Conservation (phyloP, 2,888 invertebrate species). For the Tenthredo notha region DNA sequence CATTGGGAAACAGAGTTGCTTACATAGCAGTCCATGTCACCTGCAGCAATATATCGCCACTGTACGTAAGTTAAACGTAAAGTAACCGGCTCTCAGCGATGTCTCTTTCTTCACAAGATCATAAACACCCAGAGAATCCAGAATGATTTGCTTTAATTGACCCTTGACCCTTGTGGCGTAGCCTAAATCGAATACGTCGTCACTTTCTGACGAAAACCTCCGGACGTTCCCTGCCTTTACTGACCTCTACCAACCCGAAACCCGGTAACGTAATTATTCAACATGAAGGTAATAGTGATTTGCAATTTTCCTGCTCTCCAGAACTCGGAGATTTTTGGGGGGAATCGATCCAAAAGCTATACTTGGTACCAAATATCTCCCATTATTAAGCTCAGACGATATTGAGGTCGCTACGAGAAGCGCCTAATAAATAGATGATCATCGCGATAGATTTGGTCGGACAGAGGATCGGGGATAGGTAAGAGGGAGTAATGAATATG, state of each 20-base stretch:
- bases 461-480: not conserved
- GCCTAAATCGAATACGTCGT: conserved; percentile 15
- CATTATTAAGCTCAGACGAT: not conserved
- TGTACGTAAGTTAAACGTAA: not conserved
- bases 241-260: conserved; percentile 4
- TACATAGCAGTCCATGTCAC: conserved; percentile 27
- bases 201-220: not conserved
- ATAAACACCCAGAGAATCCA: not conserved
- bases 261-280: not conserved
- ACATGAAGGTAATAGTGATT: not conserved
- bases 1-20: conserved; percentile 29
- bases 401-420: not conserved
- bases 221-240: not conserved
- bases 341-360: not conserved
- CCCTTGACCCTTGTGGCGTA: conserved; percentile 12
- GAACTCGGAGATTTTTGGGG: not conserved
- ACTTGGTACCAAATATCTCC: not conserved
- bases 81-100: not conserved
- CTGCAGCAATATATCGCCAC: conserved; percentile 41
- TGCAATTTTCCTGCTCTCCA: not conserved
- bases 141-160: conserved; percentile 23
- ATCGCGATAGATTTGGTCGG: conserved; percentile 15
- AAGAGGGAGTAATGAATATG: conserved; percentile 48
- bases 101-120: conserved; percentile 1
- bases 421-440: conserved; percentile 27